Conservation (phyloP, 92 coral and sea anemone genomes). For the Anthopleura xanthogrammica region DNA sequence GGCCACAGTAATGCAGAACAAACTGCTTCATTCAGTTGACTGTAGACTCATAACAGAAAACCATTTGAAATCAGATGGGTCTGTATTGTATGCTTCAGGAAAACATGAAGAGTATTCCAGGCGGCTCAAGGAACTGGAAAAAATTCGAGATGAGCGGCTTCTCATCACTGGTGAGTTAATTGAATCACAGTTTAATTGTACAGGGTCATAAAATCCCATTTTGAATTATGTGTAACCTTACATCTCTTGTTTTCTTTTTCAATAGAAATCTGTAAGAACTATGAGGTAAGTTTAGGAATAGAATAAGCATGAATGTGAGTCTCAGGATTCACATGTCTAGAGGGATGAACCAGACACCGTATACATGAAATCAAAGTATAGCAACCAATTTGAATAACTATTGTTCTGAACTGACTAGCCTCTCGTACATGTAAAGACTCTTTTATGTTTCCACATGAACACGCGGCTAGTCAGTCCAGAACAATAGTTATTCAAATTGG, state of each 20-base stretch:
- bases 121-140: constrained; percentile 83
- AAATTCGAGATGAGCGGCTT: constrained; percentile 72
- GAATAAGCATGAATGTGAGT: neutral
- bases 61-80: neutral
- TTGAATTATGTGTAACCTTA: neutral
- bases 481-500: too few relatives aligned
- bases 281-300: constrained; percentile 62
- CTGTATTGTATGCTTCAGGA: constrained; percentile 43
- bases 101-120: constrained; percentile 82
- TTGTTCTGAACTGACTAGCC: too few relatives aligned
- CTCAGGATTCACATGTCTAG: neutral
- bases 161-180: constrained; percentile 70
- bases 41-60: too few relatives aligned
- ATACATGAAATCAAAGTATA: too few relatives aligned
- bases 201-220: neutral
- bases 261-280: constrained; percentile 83
- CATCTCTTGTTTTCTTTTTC: constrained; percentile 11
- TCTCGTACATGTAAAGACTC: too few relatives aligned
- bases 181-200: neutral
- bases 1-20: too few relatives aligned
- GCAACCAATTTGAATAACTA: too few relatives aligned
- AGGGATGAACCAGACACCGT: too few relatives aligned
- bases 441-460: too few relatives aligned
- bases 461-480: too few relatives aligned
- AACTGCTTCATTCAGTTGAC: neutral